Base-by-base conservation (phyloP, 2,113 vertebrate genomes). In the Conger conger region DNA sequence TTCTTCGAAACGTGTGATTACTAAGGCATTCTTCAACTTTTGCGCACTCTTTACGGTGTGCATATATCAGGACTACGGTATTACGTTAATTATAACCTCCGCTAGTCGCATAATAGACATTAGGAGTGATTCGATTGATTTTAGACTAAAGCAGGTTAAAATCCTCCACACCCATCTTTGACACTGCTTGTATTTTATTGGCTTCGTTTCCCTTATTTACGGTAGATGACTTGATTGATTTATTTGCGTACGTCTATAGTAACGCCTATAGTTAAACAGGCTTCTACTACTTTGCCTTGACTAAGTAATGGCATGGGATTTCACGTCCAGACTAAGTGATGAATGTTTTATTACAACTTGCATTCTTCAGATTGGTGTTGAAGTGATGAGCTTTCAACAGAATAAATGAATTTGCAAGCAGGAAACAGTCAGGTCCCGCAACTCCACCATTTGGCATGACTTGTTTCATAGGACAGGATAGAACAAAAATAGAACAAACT, bases 401-500 rank as follows among this genome's bases (percentile, higher is more conserved):
- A 77, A 83, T 40, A 20, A 78, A 82, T 83, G 81, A 60, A 77
- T 78, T 77, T 82, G 76, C 87, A 36, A 30, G 57, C 50, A 30
- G 45, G 80, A 81, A 80, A 81, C 54, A 87, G 80, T 42, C 53
- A 82, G 53, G 87, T 88, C 37, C 86, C 93, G 93, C 91, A 93
- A 93, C 89, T 87, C 89, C 89, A 94, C 86, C 88, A 91, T 87
- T 77, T 82, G 91, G 88, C 89, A 89, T 92, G 89, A 90, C 92
- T 92, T 91, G 90, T 91, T 79, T 87, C 88, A 68, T 85, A 83
- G 85, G 45, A 53, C 33, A 79, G 4, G 84, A 86, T 90, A n/a
- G n/a, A n/a, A n/a, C 91, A 82, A 90, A 94, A 93, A 94, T 94
- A 94, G 93, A 90, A 33, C 11, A 20, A 83, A 85, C 89, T 89